A percentile compares a stretch with the other conserved stretches of the same genome.
These are phyloP conservation scores for Ferdinandea cuprea DNA, from an alignment of 2,888 invertebrate genomes.

Conservation along the genomic window DNA sequence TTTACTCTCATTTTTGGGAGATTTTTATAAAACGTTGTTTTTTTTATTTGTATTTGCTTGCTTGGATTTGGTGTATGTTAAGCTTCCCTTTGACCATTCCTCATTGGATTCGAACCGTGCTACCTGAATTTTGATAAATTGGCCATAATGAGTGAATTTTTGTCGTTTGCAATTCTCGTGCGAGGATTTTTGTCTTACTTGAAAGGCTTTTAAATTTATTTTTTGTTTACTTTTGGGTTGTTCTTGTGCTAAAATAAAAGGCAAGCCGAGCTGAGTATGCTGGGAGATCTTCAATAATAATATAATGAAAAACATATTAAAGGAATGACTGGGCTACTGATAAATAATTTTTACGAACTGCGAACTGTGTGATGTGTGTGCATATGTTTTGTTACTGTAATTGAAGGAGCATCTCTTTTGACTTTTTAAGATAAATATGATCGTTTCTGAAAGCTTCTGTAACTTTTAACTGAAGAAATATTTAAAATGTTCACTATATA, in stretches of 20 bases:
- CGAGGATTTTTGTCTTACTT: slow-evolving; percentile 64
- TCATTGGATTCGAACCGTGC: slow-evolving; percentile 64
- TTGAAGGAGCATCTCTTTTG: slow-evolving; percentile 52
- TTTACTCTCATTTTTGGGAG: no score
- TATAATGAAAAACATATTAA: slow-evolving; percentile 40
- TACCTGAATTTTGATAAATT: slow-evolving; percentile 75
- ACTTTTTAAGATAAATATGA: slow-evolving; percentile 68
- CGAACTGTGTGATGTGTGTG: slow-evolving; percentile 15
- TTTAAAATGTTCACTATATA: slow-evolving; percentile 45
- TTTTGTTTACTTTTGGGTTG: slow-evolving; percentile 69
- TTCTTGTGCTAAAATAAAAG: slow-evolving; percentile 21
- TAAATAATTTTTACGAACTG: slow-evolving; percentile 67
- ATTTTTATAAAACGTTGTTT: background rate
- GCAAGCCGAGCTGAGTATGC: background rate
- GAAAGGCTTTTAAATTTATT: slow-evolving; percentile 65
- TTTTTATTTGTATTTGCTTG: slow-evolving; percentile 16
- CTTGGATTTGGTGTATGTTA: slow-evolving; percentile 29
- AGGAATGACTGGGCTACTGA: slow-evolving; percentile 56
- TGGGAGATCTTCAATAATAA: background rate
- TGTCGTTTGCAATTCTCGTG: slow-evolving; percentile 73
- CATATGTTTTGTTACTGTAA: slow-evolving; percentile 56
- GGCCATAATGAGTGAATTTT: slow-evolving; percentile 75
- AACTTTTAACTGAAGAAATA: slow-evolving; percentile 67
- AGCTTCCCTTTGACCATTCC: slow-evolving; percentile 66
- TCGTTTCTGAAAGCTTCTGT: slow-evolving; percentile 68